Conservation (phyloP, 2,888 invertebrate genomes). For the Tachina grossa region DNA sequence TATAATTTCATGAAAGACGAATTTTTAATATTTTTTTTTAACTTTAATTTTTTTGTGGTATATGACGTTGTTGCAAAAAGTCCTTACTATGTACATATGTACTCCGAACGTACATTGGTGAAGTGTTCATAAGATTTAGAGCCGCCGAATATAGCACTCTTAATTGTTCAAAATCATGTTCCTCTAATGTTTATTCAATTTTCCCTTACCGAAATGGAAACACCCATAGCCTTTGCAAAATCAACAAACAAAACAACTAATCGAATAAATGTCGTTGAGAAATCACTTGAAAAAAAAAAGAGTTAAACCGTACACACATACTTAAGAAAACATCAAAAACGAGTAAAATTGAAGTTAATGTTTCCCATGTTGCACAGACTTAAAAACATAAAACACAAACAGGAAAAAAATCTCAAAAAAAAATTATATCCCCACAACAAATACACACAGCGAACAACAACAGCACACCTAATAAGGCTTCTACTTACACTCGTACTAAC, state of each 20-base stretch:
- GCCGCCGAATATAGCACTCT: no score
- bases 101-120: no score
- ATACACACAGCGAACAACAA: slow-evolving; percentile 26
- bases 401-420: background rate
- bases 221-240: slow-evolving; percentile 41
- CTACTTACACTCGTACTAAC: slow-evolving; percentile 56
- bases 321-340: slow-evolving; percentile 75
- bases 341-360: slow-evolving; percentile 79
- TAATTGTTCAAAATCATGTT: no score
- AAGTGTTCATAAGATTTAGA: no score
- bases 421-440: slow-evolving; percentile 47
- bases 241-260: slow-evolving; percentile 44
- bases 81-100: no score
- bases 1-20: no score
- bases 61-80: no score
- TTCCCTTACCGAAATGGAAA: slow-evolving; percentile 14
- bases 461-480: slow-evolving; percentile 53
- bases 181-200: no score
- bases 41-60: no score
- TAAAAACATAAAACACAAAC: slow-evolving; percentile 24
- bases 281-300: slow-evolving; percentile 59
- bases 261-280: slow-evolving; percentile 55
- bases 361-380: slow-evolving; percentile 73
- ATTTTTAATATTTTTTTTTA: no score
- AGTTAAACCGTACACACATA: slow-evolving; percentile 65